phyloP scores from a whole-genome alignment of 2,888 invertebrate genomes.

The Phania funesta region DNA sequence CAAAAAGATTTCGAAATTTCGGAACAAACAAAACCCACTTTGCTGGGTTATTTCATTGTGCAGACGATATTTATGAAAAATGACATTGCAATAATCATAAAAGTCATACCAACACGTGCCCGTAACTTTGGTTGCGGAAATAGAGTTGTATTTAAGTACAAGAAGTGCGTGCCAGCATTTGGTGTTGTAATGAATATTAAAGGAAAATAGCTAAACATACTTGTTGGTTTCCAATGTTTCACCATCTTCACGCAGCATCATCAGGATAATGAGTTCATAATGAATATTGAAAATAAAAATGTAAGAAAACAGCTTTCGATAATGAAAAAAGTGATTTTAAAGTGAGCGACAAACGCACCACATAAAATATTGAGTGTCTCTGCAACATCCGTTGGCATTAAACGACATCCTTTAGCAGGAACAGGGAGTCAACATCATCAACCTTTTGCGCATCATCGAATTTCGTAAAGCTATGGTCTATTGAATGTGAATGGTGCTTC shows the following conservation, averaged over 20 bases:
- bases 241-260: constrained; percentile 19
- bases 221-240: no score
- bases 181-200: constrained; percentile 61
- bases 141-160: constrained; percentile 50
- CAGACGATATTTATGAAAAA: constrained; percentile 5
- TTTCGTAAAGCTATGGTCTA: constrained; percentile 47
- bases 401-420: constrained; percentile 57
- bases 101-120: constrained; percentile 68
- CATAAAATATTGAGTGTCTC: constrained; percentile 60
- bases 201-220: constrained; percentile 30
- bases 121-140: constrained; percentile 61
- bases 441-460: constrained; percentile 54
- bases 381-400: constrained; percentile 63
- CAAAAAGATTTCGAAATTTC: not conserved
- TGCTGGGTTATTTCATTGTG: constrained; percentile 22
- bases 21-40: not conserved
- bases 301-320: constrained; percentile 10
- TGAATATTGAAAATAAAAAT: constrained; percentile 57
- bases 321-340: constrained; percentile 20
- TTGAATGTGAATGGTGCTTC: constrained; percentile 25
- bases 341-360: constrained; percentile 37
- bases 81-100: constrained; percentile 68
- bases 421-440: constrained; percentile 54
- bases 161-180: constrained; percentile 50
- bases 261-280: constrained; percentile 59